Percentiles rank a stretch among this genome's conserved stretches.
phyloP scores from a whole-genome alignment of 2,113 vertebrate species.

The Spea bombifrons region DNA sequence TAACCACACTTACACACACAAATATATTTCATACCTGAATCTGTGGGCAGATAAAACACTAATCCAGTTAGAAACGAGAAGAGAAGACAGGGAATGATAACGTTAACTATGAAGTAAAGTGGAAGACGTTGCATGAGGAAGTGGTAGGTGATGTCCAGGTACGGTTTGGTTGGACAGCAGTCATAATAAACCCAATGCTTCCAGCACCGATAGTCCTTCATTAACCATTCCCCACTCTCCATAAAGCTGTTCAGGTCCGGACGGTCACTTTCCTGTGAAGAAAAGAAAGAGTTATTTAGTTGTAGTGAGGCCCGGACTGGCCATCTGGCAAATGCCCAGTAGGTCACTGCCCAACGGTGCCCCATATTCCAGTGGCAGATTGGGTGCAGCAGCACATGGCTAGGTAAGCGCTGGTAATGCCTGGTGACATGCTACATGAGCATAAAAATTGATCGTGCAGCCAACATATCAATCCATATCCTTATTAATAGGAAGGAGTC shows the following conservation, averaged over 20 bases:
- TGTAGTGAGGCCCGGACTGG: no score
- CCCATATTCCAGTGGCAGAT: no score
- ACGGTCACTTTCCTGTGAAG: constrained; percentile 78
- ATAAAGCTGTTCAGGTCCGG: constrained; percentile 95
- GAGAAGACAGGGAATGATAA: constrained; percentile 96
- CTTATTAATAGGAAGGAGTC: no score
- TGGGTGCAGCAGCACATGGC: no score
- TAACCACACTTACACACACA: neutral
- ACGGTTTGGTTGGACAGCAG: constrained; percentile 85
- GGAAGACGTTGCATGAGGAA: constrained; percentile 94
- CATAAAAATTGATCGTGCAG: no score
- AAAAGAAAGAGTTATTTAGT: neutral
- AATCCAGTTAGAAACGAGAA: constrained; percentile 93
- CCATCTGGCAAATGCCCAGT: no score
- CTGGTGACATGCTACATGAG: no score
- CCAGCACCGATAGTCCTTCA: constrained; percentile 90
- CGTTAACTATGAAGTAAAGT: constrained; percentile 96
- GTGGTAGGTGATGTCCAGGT: constrained; percentile 97
- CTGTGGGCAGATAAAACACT: constrained; percentile 96
- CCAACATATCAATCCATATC: no score
- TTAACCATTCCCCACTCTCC: constrained; percentile 95
- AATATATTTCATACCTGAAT: constrained; percentile 74
- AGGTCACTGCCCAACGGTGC: no score
- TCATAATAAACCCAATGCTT: constrained; percentile 88
- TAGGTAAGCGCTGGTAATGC: no score